Evolutionary conservation across 2,888 invertebrate species (phyloP).

Genomic region (Ophion ellenae): DNA sequence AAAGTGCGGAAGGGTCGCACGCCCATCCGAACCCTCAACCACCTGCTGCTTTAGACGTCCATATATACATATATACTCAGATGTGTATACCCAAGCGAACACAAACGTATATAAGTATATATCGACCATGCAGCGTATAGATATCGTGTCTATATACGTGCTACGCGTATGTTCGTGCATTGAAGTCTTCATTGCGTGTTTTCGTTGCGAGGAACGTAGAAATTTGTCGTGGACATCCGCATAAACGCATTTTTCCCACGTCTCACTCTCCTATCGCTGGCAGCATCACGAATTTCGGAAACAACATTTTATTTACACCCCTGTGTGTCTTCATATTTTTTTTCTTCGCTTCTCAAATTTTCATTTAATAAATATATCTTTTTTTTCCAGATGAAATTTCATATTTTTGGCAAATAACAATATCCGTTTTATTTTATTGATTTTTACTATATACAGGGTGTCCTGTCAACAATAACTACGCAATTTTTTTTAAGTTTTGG

Average conservation of each 20-base stretch:
- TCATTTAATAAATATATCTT: background rate
- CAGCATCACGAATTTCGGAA: conserved; percentile 37
- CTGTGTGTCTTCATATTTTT: too few species aligned
- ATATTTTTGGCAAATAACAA: too few species aligned
- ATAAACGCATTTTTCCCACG: conserved; percentile 55
- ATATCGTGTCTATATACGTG: conserved; percentile 13
- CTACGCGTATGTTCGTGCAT: conserved; percentile 60
- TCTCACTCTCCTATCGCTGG: conserved; percentile 1
- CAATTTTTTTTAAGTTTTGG: too few species aligned
- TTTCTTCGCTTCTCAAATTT: too few species aligned
- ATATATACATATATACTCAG: conserved; percentile 46
- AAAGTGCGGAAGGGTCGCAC: conserved; percentile 64
- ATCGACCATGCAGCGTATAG: conserved; percentile 15
- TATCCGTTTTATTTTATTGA: too few species aligned
- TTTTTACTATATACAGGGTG: too few species aligned
- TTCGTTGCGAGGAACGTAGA: conserved; percentile 53
- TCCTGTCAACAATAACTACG: too few species aligned
- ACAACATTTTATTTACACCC: too few species aligned
- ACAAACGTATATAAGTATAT: conserved; percentile 57
- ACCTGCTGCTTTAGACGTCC: conserved; percentile 78
- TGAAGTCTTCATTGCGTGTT: conserved; percentile 64
- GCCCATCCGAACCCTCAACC: conserved; percentile 80
- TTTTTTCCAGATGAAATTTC: background rate
- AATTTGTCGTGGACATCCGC: conserved; percentile 54
- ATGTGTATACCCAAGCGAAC: conserved; percentile 14